These are phyloP conservation scores for Takifugu rubripes DNA, from an alignment of 2,797 vertebrate species.

Conservation along the genomic window DNA sequence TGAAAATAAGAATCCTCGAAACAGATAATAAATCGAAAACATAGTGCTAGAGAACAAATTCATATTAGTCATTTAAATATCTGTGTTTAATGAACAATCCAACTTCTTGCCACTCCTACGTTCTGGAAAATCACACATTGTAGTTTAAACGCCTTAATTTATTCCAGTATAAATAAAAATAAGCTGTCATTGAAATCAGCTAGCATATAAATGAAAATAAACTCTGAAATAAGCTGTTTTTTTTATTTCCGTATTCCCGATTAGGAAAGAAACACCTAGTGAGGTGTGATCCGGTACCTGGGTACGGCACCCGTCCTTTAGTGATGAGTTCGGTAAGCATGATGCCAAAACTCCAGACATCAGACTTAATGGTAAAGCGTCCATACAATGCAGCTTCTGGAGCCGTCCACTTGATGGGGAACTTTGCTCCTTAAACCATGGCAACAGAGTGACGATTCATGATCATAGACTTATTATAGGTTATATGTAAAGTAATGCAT, in stretches of 20 bases:
- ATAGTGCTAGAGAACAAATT: neutral
- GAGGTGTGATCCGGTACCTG: constrained; percentile 73
- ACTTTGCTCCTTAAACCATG: constrained; percentile 88
- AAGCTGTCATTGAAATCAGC: too few species aligned
- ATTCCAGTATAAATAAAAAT: too few species aligned
- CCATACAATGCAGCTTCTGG: constrained; percentile 93
- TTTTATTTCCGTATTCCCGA: too few species aligned
- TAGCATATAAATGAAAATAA: too few species aligned
- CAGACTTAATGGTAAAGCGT: constrained; percentile 95
- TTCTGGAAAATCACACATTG: too few species aligned
- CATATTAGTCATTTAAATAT: neutral
- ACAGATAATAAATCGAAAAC: too few species aligned
- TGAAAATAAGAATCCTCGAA: neutral
- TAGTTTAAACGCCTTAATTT: too few species aligned
- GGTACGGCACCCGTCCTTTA: constrained; percentile 94
- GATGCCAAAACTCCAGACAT: constrained; percentile 97
- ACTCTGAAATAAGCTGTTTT: too few species aligned
- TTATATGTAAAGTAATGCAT: constrained; percentile 50
- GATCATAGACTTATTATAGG: constrained; percentile 50
- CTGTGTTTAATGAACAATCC: too few species aligned
- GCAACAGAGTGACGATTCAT: constrained; percentile 54
- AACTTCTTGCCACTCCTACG: too few species aligned
- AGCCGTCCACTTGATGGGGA: constrained; percentile 98
- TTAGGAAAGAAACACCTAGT: neutral
- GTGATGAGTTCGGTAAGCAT: constrained; percentile 93